These are phyloP conservation scores for Orchesella cincta DNA, from an alignment of 1,140 invertebrate genomes.

Conservation along the genomic window DNA sequence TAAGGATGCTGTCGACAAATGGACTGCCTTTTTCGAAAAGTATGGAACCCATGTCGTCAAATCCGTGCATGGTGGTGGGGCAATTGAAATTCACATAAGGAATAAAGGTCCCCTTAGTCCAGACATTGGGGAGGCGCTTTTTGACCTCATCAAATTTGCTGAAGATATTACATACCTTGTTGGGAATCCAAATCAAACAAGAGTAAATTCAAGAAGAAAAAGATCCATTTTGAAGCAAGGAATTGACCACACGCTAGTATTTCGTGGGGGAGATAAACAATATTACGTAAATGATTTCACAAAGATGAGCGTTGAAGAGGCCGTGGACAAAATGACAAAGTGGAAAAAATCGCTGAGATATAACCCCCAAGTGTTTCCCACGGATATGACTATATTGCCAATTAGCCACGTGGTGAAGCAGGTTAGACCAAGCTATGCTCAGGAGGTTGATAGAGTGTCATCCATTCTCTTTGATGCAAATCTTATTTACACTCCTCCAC, in stretches of 20 bases:
- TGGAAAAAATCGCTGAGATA: constrained; percentile 14
- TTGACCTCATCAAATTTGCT: constrained; percentile 19
- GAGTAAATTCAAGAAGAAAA: not conserved
- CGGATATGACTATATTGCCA: not conserved
- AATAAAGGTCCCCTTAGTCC: not conserved
- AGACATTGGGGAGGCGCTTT: not conserved
- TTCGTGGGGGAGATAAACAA: not conserved
- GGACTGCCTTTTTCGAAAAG: constrained; percentile 11
- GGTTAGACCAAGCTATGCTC: not conserved
- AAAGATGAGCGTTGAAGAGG: not conserved
- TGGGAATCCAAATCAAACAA: not conserved
- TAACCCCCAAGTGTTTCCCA: not conserved
- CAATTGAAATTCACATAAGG: constrained; percentile 30
- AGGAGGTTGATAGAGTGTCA: not conserved
- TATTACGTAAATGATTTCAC: not conserved
- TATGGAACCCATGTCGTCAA: constrained; percentile 37
- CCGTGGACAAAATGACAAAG: not conserved
- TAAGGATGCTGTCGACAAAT: not conserved
- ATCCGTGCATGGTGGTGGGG: constrained; percentile 28
- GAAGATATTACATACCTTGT: constrained; percentile 24
- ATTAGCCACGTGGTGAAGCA: constrained; percentile 9
- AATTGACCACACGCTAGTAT: not conserved
- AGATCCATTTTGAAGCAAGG: not conserved
- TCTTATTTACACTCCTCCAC: not conserved
- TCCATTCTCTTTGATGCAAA: not conserved